Base-by-base conservation (phyloP, 1,140 invertebrate species). In the Dendroctonus valens region DNA sequence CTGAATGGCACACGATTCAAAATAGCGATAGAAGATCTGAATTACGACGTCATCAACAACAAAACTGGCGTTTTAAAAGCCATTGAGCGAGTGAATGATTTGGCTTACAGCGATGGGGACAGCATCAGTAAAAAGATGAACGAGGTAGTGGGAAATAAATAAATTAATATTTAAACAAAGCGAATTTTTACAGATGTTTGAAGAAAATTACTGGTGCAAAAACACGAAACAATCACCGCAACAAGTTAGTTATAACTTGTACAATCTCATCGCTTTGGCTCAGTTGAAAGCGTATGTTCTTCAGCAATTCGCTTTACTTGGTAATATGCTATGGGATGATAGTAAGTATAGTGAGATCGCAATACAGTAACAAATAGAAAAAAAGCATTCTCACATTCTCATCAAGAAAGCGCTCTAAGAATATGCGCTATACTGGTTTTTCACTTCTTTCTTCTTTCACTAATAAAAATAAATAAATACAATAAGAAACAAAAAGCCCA, bases 301-400 rank as follows among this genome's bases (percentile, higher is more conserved):
- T 87, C 87, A 91, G 82, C 89, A 93, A 75, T 92, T 91, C 78
- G 90, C 91, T 0, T 92, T 88, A 82, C 88, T 89, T 82, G 79
- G 92, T 60, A 79, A 92, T 12, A 83, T 84, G 68, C 78, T 90
- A 8, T 89, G 90, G 69, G 85, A 86, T 15, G 87, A 87, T 81
- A 89, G 89, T 88, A 80, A 26, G 26, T 26, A 26, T 26, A 26
- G n/a, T n/a, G n/a, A n/a, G n/a, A n/a, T n/a, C n/a, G n/a, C n/a
- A n/a, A n/a, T n/a, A n/a, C n/a, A n/a, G n/a, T n/a, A n/a, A n/a
- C n/a, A n/a, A n/a, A n/a, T n/a, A n/a, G n/a, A n/a, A n/a, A n/a
- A n/a, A n/a, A n/a, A n/a, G n/a, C n/a, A n/a, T n/a, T n/a, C n/a
- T n/a, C n/a, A n/a, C n/a, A n/a, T n/a, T n/a, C n/a, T n/a, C n/a